phyloP scores from a whole-genome alignment of 2,888 invertebrate species.

The Apomyelois bistriatella region DNA sequence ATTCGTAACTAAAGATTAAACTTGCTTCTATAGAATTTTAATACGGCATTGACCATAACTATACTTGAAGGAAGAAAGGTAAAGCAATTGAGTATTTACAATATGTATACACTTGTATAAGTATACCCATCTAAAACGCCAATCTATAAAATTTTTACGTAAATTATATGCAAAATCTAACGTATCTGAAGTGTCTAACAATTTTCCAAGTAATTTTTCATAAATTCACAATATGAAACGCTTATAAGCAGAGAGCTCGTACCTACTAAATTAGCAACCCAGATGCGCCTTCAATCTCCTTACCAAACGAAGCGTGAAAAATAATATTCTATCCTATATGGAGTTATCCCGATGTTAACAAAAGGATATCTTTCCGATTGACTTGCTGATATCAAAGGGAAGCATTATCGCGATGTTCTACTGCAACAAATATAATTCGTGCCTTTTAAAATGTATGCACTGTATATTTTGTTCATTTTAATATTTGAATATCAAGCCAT shows the following conservation, averaged over 20 bases:
- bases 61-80: too few species aligned
- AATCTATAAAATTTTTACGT: too few species aligned
- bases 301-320: constrained; percentile 64
- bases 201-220: constrained; percentile 8
- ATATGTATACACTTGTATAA: too few species aligned
- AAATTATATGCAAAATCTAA: constrained; percentile 1
- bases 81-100: too few species aligned
- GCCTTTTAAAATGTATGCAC: constrained; percentile 2
- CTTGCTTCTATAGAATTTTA: too few species aligned
- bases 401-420: constrained; percentile 50
- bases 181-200: background rate
- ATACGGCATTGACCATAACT: too few species aligned
- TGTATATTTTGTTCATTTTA: background rate
- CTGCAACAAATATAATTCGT: constrained; percentile 17
- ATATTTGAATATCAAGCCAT: background rate
- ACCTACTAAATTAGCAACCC: constrained; percentile 39
- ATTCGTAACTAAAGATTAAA: too few species aligned
- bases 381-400: constrained; percentile 64
- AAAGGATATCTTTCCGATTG: constrained; percentile 67
- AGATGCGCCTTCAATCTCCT: constrained; percentile 64
- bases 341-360: constrained; percentile 61
- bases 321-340: constrained; percentile 53
- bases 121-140: too few species aligned
- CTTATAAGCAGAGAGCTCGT: constrained; percentile 7
- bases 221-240: background rate